A percentile compares a stretch with the other conserved stretches of the same genome.
Evolutionary conservation across 30 jellyfish, hydroid and myxozoan genomes (phyloP).

Genomic region (Sanderia malayensis): DNA sequence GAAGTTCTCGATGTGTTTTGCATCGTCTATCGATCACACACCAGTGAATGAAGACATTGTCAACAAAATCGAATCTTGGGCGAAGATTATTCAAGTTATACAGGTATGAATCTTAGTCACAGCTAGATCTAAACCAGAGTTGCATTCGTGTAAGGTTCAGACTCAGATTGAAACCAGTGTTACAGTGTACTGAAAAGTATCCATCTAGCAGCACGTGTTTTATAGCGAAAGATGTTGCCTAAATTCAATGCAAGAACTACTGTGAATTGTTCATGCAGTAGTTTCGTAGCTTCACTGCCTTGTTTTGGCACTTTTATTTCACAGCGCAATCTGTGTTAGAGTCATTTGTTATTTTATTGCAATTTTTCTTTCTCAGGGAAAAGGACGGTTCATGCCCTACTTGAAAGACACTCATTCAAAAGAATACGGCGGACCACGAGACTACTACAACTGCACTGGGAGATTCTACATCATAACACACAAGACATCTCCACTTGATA

Average conservation of each 20-base stretch:
- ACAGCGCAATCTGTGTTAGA: too few relatives aligned
- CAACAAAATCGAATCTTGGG: conserved; percentile 64
- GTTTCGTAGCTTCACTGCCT: too few relatives aligned
- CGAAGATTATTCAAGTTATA: conserved; percentile 50
- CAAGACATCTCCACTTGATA: conserved; percentile 48
- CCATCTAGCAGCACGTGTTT: too few relatives aligned
- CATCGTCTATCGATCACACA: conserved; percentile 56
- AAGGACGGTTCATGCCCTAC: conserved; percentile 61
- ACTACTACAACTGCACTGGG: conserved; percentile 60
- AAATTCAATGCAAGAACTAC: too few relatives aligned
- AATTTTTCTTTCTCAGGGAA: conserved; percentile 60
- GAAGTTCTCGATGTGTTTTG: conserved; percentile 64
- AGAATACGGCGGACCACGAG: conserved; percentile 65
- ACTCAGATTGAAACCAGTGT: too few relatives aligned
- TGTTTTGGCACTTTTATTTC: too few relatives aligned
- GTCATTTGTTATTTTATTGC: too few relatives aligned
- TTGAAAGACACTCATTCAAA: conserved; percentile 43
- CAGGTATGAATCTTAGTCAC: conserved; percentile 44
- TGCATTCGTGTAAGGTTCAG: too few relatives aligned
- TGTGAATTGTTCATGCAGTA: too few relatives aligned
- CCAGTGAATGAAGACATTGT: conserved; percentile 55
- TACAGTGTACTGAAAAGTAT: too few relatives aligned
- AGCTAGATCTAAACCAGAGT: too few relatives aligned
- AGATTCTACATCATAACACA: conserved; percentile 53
- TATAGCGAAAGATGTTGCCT: too few relatives aligned